These are phyloP conservation scores for Haemorhous mexicanus DNA, from an alignment of 2,113 vertebrate species.

Conservation along the genomic window DNA sequence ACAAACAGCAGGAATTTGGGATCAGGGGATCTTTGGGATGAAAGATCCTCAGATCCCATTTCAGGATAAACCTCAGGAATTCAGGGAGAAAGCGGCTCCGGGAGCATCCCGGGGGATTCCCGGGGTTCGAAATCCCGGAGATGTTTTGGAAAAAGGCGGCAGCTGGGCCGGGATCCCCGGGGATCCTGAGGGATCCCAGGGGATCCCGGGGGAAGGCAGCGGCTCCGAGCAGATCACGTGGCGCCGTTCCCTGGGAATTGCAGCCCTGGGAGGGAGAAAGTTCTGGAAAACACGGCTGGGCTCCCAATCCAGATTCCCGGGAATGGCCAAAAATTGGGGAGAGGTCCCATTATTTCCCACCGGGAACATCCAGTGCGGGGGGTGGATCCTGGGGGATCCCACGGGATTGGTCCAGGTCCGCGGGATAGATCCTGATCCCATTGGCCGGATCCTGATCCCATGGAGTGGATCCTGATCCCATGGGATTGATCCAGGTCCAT, in stretches of 20 bases:
- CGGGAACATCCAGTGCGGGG: not conserved
- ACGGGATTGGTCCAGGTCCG: not conserved
- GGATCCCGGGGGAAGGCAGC: not conserved
- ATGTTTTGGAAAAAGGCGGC: not conserved
- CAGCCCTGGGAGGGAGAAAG: not conserved
- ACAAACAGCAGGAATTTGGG: too few species aligned
- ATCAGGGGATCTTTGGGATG: not conserved
- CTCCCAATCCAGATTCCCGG: not conserved
- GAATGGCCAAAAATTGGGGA: not conserved
- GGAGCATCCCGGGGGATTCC: not conserved
- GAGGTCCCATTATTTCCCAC: accelerated
- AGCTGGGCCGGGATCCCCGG: not conserved
- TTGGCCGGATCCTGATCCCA: not conserved
- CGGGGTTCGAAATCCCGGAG: not conserved
- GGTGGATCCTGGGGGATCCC: too few species aligned
- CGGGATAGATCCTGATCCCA: not conserved
- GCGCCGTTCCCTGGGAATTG: not conserved
- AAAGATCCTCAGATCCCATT: not conserved
- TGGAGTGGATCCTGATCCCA: not conserved
- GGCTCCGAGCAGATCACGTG: not conserved
- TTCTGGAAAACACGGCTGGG: not conserved
- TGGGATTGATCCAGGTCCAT: too few species aligned
- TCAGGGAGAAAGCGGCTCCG: accelerated
- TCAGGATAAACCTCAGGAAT: not conserved
- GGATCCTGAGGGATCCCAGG: not conserved